phyloP scores from a whole-genome alignment of 2,888 invertebrate species.

The Caenorhabditis parvicauda region DNA sequence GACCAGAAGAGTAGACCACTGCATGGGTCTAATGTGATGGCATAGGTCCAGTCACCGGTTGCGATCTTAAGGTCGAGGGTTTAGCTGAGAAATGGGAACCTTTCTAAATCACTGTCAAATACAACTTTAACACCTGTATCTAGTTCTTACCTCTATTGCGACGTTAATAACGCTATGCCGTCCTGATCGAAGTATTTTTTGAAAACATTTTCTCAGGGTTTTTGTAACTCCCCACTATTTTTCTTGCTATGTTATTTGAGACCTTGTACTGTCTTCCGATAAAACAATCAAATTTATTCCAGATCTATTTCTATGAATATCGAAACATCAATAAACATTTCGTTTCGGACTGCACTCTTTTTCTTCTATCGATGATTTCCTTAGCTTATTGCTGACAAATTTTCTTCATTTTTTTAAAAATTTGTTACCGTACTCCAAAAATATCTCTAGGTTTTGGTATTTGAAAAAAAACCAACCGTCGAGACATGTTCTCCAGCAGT shows the following conservation, averaged over 20 bases:
- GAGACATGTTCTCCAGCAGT: conserved; percentile 36
- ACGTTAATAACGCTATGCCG: background rate
- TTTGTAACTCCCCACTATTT: no score
- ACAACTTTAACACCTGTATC: no score
- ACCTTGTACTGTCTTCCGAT: no score
- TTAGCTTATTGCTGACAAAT: no score
- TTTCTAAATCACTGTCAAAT: no score
- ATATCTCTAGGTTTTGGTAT: background rate
- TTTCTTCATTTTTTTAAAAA: background rate
- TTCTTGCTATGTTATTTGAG: no score
- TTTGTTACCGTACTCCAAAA: background rate
- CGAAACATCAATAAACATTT: no score
- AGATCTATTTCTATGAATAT: background rate
- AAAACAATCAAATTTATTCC: no score
- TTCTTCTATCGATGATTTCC: no score
- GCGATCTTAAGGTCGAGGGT: conserved; percentile 70
- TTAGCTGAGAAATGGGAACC: background rate
- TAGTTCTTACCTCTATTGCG: background rate
- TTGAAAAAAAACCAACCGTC: conserved; percentile 10
- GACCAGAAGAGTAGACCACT: conserved; percentile 88
- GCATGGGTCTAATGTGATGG: conserved; percentile 94
- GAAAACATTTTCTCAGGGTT: no score
- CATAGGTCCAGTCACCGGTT: conserved; percentile 85
- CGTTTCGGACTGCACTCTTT: no score
- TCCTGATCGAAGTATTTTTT: no score